Evolutionary conservation across 2,113 vertebrate genomes (phyloP).

Genomic region (Sakesphorus luctuosus): DNA sequence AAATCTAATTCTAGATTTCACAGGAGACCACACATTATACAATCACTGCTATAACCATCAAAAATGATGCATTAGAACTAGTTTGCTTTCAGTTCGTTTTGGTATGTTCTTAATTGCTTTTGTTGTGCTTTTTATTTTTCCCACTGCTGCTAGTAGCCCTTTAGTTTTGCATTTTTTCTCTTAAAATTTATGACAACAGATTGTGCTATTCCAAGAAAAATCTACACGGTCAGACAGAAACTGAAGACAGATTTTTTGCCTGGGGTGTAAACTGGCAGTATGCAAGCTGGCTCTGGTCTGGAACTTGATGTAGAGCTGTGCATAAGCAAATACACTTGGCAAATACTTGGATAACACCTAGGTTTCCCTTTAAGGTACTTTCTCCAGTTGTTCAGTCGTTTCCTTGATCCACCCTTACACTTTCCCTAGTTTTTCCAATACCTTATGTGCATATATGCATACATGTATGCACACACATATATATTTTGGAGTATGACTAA

Average conservation of each 20-base stretch:
- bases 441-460: not conserved
- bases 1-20: not conserved
- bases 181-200: not conserved
- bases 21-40: not conserved
- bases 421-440: not conserved
- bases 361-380: slow-evolving; percentile 36
- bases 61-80: not conserved
- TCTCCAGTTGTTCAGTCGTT: slow-evolving; percentile 22
- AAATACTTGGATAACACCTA: slow-evolving; percentile 26
- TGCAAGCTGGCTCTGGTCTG: slow-evolving; percentile 45
- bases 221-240: slow-evolving; percentile 27
- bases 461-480: not conserved
- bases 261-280: slow-evolving; percentile 49
- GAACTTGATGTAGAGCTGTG: slow-evolving; percentile 14
- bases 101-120: not conserved
- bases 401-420: slow-evolving; percentile 46
- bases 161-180: not conserved
- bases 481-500: not conserved
- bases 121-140: not conserved
- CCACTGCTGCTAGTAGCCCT: not conserved
- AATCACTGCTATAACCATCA: not conserved
- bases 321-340: slow-evolving; percentile 54
- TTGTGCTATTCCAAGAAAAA: slow-evolving; percentile 14
- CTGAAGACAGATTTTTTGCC: slow-evolving; percentile 56
- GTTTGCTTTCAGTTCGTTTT: not conserved